These are phyloP conservation scores for Chloroclysta siterata DNA, from an alignment of 2,888 invertebrate species.

Conservation along the genomic window DNA sequence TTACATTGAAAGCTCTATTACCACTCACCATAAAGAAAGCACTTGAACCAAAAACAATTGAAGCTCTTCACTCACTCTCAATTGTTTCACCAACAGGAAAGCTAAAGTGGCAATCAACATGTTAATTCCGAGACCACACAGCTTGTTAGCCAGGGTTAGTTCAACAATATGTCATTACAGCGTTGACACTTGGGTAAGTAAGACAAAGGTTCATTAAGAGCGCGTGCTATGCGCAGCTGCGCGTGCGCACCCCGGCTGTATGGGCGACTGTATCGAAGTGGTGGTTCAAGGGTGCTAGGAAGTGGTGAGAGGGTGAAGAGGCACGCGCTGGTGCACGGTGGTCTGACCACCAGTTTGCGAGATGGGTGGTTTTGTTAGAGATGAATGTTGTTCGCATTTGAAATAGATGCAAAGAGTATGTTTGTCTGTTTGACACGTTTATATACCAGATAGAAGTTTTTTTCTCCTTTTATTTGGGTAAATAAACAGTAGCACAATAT, in stretches of 20 bases:
- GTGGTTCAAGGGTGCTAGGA: constrained; percentile 33
- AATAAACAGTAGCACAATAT: too few relatives aligned
- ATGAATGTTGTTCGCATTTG: neutral
- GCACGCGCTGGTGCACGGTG: constrained; percentile 65
- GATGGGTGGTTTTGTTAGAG: constrained; percentile 27
- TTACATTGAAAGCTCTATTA: constrained; percentile 11
- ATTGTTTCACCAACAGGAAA: constrained; percentile 57
- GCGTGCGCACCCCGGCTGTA: constrained; percentile 40
- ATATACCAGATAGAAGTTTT: too few relatives aligned
- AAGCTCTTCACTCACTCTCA: constrained; percentile 26
- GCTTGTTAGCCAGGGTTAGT: constrained; percentile 25
- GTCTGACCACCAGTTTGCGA: constrained; percentile 44
- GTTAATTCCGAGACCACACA: constrained; percentile 68
- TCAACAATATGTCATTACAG: constrained; percentile 45
- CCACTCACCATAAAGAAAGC: constrained; percentile 12
- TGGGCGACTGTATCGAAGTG: constrained; percentile 33
- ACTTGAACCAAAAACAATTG: constrained; percentile 16
- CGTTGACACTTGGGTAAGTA: constrained; percentile 48
- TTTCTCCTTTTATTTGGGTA: too few relatives aligned
- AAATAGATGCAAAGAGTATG: too few relatives aligned
- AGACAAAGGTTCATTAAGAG: constrained; percentile 60
- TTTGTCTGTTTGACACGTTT: too few relatives aligned
- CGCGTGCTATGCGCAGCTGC: constrained; percentile 76
- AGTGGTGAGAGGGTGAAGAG: constrained; percentile 63
- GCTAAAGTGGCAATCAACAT: constrained; percentile 71